phyloP scores from a whole-genome alignment of 2,888 invertebrate species.

The Dryocosmus kuriphilus region DNA sequence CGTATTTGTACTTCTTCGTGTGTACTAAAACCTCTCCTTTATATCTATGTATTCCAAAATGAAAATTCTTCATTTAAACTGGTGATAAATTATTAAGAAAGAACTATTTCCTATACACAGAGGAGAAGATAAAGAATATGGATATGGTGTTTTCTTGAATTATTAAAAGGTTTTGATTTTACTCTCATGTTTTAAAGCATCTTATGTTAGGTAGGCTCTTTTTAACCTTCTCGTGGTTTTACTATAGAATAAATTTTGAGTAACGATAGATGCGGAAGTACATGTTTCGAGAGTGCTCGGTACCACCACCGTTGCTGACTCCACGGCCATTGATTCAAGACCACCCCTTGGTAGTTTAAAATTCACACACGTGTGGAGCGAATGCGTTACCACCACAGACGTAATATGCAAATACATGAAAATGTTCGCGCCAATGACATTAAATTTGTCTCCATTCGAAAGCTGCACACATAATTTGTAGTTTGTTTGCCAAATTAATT shows the following conservation, averaged over 20 bases:
- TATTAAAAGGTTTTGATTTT: not conserved
- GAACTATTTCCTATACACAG: not conserved
- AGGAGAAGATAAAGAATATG: not conserved
- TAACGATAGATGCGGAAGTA: conserved; percentile 37
- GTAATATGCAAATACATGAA: conserved; percentile 11
- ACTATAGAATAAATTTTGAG: conserved; percentile 1
- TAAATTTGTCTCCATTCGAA: conserved; percentile 3
- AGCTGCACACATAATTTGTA: not conserved
- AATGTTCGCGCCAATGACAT: not conserved
- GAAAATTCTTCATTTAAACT: not conserved
- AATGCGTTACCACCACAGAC: conserved; percentile 42
- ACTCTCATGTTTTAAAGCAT: not conserved
- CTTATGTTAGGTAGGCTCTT: not conserved
- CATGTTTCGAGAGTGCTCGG: conserved; percentile 67
- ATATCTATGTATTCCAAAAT: not conserved
- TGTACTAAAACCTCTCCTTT: not conserved
- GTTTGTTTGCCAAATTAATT: not conserved
- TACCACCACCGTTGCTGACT: conserved; percentile 58
- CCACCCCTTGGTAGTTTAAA: conserved; percentile 54
- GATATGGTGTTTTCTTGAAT: not conserved
- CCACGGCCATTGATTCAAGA: conserved; percentile 61
- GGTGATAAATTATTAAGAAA: not conserved
- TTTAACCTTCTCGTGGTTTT: conserved; percentile 1
- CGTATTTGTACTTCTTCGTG: not conserved
- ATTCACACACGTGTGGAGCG: conserved; percentile 58